Evolutionary conservation across 2,113 vertebrate genomes (phyloP).

Genomic region (Ctenodactylus gundi): DNA sequence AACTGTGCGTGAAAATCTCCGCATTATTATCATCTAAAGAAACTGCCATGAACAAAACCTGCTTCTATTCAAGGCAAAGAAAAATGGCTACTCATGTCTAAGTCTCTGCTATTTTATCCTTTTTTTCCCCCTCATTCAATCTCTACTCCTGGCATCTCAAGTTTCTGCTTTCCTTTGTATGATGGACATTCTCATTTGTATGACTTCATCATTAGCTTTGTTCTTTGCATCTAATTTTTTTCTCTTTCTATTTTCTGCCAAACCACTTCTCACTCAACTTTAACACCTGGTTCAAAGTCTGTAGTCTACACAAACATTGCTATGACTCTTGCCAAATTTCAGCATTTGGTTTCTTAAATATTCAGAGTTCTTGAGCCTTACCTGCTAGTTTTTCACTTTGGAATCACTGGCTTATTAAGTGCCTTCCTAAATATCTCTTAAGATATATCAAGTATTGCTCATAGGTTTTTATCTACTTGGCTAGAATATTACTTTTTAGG

Average conservation of each 20-base stretch:
- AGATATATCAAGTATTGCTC: neutral
- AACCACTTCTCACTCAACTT: neutral
- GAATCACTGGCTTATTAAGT: neutral
- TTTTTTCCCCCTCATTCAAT: neutral
- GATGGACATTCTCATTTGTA: neutral
- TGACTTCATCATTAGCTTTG: neutral
- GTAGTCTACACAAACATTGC: neutral
- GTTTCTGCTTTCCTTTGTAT: neutral
- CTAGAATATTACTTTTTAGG: neutral
- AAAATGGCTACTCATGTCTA: neutral
- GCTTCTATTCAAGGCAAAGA: conserved; percentile 13
- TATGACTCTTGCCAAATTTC: neutral
- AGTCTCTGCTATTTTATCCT: neutral
- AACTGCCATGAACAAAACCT: neutral
- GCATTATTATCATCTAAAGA: conserved; percentile 49
- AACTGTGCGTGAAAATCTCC: conserved; percentile 49
- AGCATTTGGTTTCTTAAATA: neutral
- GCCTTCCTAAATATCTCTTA: neutral
- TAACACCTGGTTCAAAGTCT: neutral
- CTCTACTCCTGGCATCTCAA: neutral
- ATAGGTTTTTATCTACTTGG: neutral
- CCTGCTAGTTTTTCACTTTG: neutral
- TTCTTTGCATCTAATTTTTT: neutral
- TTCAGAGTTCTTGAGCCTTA: neutral
- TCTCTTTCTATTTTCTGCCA: neutral